Evolutionary conservation across 2,113 vertebrate species (phyloP).

Genomic region (Heteronetta atricapilla): DNA sequence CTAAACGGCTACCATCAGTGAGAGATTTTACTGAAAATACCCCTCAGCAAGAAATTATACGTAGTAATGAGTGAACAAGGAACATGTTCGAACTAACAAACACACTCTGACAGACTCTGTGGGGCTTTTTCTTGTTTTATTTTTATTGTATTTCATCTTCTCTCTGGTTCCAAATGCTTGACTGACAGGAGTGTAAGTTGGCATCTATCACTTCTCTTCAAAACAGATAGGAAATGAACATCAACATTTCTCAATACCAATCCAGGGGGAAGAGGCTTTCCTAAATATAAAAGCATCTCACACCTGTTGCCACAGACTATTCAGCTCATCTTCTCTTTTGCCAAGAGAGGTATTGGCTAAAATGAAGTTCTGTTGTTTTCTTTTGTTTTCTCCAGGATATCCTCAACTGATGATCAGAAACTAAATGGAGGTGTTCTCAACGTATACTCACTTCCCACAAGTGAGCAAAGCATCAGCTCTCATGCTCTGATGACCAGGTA

Average conservation of each 20-base stretch:
- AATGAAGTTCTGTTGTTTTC: not conserved
- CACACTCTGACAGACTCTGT: not conserved
- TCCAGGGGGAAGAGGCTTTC: not conserved
- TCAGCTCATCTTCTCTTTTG: not conserved
- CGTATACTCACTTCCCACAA: not conserved
- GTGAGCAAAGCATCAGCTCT: not conserved
- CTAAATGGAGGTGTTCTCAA: fast-evolving
- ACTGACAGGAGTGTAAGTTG: conserved; percentile 30
- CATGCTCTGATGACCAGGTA: not conserved
- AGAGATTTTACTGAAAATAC: not conserved
- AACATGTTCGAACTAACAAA: conserved; percentile 22
- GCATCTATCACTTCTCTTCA: conserved; percentile 15
- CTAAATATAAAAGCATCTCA: conserved; percentile 3
- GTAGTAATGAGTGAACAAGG: not conserved
- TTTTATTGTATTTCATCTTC: conserved; percentile 36
- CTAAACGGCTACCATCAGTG: not conserved
- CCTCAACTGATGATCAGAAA: not conserved
- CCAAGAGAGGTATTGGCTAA: not conserved
- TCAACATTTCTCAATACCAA: not conserved
- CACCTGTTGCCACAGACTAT: not conserved
- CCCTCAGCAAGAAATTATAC: conserved; percentile 16
- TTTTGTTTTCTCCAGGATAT: not conserved
- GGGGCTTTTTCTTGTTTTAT: not conserved
- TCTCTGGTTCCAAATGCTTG: not conserved
- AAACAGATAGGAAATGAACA: conserved; percentile 24